Conservation (phyloP, 2,113 vertebrate species). For the Paracanthobrama guichenoti region DNA sequence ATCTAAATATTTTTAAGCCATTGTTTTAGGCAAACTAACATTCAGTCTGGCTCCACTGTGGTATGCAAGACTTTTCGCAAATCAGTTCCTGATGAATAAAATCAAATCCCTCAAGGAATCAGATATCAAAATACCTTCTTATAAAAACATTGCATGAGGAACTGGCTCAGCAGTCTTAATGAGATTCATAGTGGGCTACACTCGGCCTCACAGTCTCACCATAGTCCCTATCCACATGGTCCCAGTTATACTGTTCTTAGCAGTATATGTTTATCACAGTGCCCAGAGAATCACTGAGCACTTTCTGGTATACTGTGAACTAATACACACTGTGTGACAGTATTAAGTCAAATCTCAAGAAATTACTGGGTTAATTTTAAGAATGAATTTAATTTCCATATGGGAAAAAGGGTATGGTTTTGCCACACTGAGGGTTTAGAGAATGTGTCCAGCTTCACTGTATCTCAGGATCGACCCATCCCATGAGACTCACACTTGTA, state of each 20-base stretch:
- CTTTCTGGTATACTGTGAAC: neutral
- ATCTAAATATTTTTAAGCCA: too few relatives aligned
- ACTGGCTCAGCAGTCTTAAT: neutral
- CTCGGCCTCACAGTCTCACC: neutral
- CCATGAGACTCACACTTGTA: constrained; percentile 60
- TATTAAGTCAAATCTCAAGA: neutral
- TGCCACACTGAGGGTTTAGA: constrained; percentile 3
- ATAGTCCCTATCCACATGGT: neutral
- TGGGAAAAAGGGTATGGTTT: neutral
- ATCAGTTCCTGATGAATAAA: neutral
- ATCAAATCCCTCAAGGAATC: neutral
- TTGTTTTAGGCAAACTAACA: too few relatives aligned
- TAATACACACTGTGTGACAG: neutral
- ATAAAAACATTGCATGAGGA: neutral
- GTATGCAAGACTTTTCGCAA: neutral
- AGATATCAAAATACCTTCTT: neutral
- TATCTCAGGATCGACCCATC: constrained; percentile 37
- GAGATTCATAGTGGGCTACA: neutral
- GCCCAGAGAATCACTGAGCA: neutral
- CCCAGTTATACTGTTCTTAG: neutral
- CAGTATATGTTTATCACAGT: neutral
- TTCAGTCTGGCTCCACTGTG: too few relatives aligned
- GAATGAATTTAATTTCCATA: constrained; percentile 22
- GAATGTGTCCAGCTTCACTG: constrained; percentile 40
- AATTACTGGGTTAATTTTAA: neutral